Evolutionary conservation across 2,797 vertebrate genomes (phyloP).

Genomic region (Sebastiscus tertius): DNA sequence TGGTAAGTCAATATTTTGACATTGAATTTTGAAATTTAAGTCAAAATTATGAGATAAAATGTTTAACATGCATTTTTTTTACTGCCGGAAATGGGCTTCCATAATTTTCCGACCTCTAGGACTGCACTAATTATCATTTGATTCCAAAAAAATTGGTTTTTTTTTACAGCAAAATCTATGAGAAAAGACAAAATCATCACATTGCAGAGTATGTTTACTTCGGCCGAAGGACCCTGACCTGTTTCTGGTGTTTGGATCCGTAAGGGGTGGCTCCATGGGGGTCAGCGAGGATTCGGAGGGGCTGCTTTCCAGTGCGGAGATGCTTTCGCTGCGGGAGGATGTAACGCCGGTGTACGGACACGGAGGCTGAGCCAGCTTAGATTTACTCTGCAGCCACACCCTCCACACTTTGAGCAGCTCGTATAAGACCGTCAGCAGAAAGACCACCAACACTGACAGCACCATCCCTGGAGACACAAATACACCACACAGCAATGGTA

Average conservation of each 20-base stretch:
- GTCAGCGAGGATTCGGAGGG: conserved; percentile 73
- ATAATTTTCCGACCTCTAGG: neutral
- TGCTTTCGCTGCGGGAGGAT: conserved; percentile 26
- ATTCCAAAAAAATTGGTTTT: neutral
- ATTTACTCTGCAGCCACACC: conserved; percentile 73
- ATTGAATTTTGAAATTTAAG: neutral
- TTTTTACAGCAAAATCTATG: neutral
- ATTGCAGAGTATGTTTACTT: neutral
- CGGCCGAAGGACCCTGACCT: conserved; percentile 51
- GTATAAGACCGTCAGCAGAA: conserved; percentile 89
- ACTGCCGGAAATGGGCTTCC: neutral
- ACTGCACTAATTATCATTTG: neutral
- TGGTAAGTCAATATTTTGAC: neutral
- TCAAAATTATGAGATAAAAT: neutral
- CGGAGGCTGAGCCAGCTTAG: conserved; percentile 11
- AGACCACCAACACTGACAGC: conserved; percentile 88
- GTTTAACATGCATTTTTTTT: too few relatives aligned
- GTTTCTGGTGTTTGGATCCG: conserved; percentile 7
- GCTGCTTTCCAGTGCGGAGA: conserved; percentile 39
- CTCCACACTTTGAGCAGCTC: conserved; percentile 92
- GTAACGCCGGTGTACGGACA: conserved; percentile 16
- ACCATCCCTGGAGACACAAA: conserved; percentile 84
- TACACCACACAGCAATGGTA: neutral
- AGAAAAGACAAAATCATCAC: neutral
- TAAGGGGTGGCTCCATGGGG: conserved; percentile 1